These are phyloP conservation scores for Sebastolobus altivelis DNA, from an alignment of 2,797 vertebrate genomes.

Conservation along the genomic window DNA sequence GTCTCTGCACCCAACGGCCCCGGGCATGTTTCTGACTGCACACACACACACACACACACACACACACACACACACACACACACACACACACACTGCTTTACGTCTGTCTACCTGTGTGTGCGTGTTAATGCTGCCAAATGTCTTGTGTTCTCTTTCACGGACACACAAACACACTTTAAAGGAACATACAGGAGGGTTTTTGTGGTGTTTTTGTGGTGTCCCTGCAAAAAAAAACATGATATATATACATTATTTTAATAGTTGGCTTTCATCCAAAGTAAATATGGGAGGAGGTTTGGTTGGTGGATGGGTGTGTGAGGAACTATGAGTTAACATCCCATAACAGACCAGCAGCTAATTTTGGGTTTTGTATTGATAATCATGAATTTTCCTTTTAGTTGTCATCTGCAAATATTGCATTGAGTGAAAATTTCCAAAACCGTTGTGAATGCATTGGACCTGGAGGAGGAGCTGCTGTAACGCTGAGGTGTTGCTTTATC, in stretches of 20 bases:
- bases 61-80: neutral
- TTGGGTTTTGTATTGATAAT: neutral
- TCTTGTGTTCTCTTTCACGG: constrained; percentile 37
- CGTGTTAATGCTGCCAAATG: constrained; percentile 20
- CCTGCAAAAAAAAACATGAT: neutral
- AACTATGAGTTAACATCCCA: neutral
- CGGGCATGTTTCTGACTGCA: constrained; percentile 76
- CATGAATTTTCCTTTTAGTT: neutral
- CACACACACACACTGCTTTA: too few species aligned
- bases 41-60: constrained; percentile 18
- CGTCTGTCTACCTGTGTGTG: constrained; percentile 6
- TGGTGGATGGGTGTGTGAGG: neutral
- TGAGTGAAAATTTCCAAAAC: too few species aligned
- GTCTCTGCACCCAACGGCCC: constrained; percentile 71
- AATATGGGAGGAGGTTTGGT: neutral
- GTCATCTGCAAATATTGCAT: neutral
- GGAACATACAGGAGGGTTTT: neutral
- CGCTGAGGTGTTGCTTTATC: neutral
- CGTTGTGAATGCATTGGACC: too few species aligned
- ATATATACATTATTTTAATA: neutral
- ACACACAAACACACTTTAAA: constrained; percentile 17
- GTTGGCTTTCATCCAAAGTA: neutral
- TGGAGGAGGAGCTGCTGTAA: neutral
- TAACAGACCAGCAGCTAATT: neutral
- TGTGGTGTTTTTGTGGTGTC: too few species aligned